These are phyloP conservation scores for Drosophila triauraria DNA, from an alignment of 1,140 invertebrate genomes.

Conservation along the genomic window DNA sequence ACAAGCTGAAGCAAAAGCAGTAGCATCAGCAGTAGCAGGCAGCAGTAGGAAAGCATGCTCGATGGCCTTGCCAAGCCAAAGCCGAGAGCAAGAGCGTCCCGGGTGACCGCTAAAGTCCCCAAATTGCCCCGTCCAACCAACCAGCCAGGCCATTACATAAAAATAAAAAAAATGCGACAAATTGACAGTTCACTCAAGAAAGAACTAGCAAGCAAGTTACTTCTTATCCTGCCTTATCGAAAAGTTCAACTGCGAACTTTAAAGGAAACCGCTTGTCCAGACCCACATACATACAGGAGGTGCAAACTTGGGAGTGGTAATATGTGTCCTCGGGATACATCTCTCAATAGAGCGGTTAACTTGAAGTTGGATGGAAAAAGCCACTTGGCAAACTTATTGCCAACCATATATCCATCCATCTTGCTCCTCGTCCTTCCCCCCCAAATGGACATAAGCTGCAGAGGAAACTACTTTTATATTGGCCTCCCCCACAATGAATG, in stretches of 20 bases:
- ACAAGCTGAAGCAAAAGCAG: neutral
- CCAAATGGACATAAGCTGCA: neutral
- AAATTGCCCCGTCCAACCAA: slow-evolving; percentile 33
- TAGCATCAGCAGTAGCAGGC: neutral
- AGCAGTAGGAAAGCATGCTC: slow-evolving; percentile 37
- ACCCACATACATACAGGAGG: neutral
- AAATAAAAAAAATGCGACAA: slow-evolving; percentile 33
- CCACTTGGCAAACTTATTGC: neutral
- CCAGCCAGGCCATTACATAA: slow-evolving; percentile 5
- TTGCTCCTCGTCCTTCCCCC: neutral
- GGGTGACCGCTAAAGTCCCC: slow-evolving; percentile 52
- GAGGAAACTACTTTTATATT: neutral
- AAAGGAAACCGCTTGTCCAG: slow-evolving; percentile 10
- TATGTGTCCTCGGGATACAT: neutral
- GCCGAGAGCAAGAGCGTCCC: slow-evolving; percentile 45
- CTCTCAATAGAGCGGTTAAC: slow-evolving; percentile 12
- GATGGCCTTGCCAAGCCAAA: slow-evolving; percentile 57
- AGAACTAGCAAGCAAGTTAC: slow-evolving; percentile 11
- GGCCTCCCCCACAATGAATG: slow-evolving; percentile 10
- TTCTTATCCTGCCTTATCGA: slow-evolving; percentile 9
- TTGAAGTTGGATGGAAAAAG: neutral
- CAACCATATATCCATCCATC: neutral
- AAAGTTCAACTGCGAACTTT: slow-evolving; percentile 23
- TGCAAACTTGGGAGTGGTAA: slow-evolving; percentile 4
- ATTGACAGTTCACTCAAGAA: slow-evolving; percentile 38